Percentiles rank a stretch among this genome's conserved stretches.
Evolutionary conservation across 2,797 vertebrate genomes (phyloP).

Genomic region (Otus scops): DNA sequence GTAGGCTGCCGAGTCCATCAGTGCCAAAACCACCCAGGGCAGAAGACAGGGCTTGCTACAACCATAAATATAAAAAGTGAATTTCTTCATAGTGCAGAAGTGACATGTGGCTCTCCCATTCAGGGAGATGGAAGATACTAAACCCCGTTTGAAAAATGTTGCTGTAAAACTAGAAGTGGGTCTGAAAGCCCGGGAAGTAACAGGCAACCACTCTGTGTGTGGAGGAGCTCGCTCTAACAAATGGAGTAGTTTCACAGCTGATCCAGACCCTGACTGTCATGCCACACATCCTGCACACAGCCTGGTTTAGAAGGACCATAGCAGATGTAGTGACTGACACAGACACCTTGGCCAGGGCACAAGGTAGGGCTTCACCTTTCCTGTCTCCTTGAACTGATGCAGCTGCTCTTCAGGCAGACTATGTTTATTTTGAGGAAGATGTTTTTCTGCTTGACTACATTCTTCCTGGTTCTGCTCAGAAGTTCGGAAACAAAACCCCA

Average conservation of each 20-base stretch:
- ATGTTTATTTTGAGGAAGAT: neutral
- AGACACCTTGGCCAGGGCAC: neutral
- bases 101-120: neutral
- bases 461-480: neutral
- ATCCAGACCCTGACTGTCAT: neutral
- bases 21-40: neutral
- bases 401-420: neutral
- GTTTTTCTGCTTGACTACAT: accelerated
- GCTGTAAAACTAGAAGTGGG: neutral
- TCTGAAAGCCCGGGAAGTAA: neutral
- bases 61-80: neutral
- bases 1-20: neutral
- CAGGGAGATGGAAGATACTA: neutral
- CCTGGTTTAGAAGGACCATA: neutral
- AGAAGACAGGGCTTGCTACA: neutral
- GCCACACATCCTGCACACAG: neutral
- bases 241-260: neutral
- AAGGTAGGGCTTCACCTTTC: neutral
- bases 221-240: neutral
- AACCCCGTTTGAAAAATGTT: neutral
- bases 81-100: neutral
- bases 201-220: accelerated
- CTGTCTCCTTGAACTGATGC: neutral
- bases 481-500: neutral
- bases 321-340: neutral